Evolutionary conservation across 2,113 vertebrate species (phyloP).

Genomic region (Nothocercus nigrocapillus): DNA sequence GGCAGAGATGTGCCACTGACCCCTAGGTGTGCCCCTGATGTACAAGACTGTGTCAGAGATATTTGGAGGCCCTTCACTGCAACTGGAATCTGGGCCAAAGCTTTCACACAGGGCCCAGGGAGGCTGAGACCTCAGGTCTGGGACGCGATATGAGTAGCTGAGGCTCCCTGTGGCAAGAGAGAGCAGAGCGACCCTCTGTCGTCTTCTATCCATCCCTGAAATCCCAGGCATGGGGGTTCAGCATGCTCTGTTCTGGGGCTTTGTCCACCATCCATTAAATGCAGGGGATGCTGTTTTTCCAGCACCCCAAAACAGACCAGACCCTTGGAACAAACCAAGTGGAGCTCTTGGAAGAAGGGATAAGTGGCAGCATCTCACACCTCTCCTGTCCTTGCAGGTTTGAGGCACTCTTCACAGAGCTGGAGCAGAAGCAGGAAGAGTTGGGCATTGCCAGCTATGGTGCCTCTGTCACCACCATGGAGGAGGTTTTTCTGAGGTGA

Average conservation of each 20-base stretch:
- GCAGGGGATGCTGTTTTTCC: neutral
- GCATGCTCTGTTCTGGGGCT: neutral
- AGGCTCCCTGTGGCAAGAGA: neutral
- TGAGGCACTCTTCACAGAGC: constrained; percentile 91
- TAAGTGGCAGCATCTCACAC: neutral
- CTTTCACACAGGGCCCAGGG: neutral
- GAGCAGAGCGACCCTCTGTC: neutral
- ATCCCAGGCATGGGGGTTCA: neutral
- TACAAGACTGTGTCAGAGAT: neutral
- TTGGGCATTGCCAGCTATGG: constrained; percentile 96
- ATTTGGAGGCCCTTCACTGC: neutral
- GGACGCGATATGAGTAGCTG: neutral
- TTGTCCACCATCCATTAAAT: neutral
- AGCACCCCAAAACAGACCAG: neutral
- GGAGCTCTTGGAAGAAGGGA: neutral
- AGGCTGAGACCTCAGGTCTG: too few species aligned
- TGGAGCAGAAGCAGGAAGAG: constrained; percentile 93
- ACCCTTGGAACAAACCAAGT: neutral
- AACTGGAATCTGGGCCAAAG: neutral
- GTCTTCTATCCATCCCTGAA: neutral
- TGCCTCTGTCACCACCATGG: constrained; percentile 97
- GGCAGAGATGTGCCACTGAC: neutral
- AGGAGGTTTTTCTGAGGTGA: constrained; percentile 96
- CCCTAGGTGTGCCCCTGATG: neutral
- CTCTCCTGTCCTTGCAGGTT: constrained; percentile 78